Conservation (phyloP, 2,113 vertebrate genomes). For the Nycticebus coucang region DNA sequence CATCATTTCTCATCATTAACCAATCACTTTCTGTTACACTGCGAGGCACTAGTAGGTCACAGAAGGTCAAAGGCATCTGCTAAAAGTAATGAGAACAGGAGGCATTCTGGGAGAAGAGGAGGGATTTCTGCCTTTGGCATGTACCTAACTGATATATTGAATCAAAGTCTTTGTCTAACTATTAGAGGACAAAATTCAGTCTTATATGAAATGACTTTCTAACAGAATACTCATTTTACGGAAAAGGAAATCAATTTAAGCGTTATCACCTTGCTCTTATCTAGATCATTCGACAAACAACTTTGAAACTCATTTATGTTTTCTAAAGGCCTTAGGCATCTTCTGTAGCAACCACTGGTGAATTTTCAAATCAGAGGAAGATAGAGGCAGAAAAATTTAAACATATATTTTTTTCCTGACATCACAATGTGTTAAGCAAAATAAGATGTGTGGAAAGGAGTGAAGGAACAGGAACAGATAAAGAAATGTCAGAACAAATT, state of each 20-base stretch:
- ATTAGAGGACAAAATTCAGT: not conserved
- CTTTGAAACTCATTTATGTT: slow-evolving; percentile 20
- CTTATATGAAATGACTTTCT: slow-evolving; percentile 6
- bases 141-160: not conserved
- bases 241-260: slow-evolving; percentile 27
- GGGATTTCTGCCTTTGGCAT: not conserved
- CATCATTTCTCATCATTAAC: not conserved
- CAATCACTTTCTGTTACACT: not conserved
- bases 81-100: not conserved
- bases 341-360: not conserved
- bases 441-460: not conserved
- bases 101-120: not conserved
- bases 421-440: not conserved
- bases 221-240: slow-evolving; percentile 3
- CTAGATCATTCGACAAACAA: slow-evolving; percentile 32
- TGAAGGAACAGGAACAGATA: not conserved
- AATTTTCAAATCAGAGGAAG: slow-evolving; percentile 40
- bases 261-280: not conserved
- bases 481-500: not conserved
- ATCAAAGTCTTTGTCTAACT: not conserved
- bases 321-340: not conserved
- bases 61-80: not conserved
- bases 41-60: not conserved
- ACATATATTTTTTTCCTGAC: not conserved
- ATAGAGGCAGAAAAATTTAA: not conserved